Conservation (phyloP, 2,888 invertebrate species). For the Diploptera punctata region DNA sequence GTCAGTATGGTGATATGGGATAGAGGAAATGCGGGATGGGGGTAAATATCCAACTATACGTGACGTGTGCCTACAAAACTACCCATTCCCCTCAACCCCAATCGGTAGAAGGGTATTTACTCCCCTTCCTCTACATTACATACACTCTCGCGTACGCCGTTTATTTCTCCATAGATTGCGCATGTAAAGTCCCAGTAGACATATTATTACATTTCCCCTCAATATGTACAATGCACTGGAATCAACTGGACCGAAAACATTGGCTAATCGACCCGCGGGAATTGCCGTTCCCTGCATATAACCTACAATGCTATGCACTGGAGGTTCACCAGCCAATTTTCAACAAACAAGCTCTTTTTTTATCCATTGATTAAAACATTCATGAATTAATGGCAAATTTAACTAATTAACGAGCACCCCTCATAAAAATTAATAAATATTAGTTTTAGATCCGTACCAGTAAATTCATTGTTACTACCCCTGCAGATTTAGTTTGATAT, state of each 20-base stretch:
- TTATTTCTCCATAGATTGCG: constrained; percentile 23
- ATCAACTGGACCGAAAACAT: constrained; percentile 21
- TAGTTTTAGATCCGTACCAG: no score
- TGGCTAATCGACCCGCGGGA: constrained; percentile 28
- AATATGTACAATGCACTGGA: constrained; percentile 27
- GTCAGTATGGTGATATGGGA: constrained; percentile 2
- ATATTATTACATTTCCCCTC: constrained; percentile 30
- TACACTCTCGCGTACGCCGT: constrained; percentile 6
- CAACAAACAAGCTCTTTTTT: constrained; percentile 1
- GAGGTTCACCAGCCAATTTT: background rate
- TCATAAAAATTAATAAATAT: no score
- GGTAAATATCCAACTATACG: constrained; percentile 28
- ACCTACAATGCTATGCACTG: background rate
- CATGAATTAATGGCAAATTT: constrained; percentile 13
- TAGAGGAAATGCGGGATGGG: constrained; percentile 14
- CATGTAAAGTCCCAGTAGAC: constrained; percentile 17
- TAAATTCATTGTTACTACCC: no score
- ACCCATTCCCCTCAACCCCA: background rate
- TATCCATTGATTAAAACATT: constrained; percentile 22
- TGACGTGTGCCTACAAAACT: constrained; percentile 25
- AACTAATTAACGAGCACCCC: background rate
- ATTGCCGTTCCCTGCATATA: background rate
- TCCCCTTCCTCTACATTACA: background rate
- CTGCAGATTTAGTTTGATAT: no score
- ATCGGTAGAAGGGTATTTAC: constrained; percentile 18